A percentile compares a stretch with the other conserved stretches of the same genome.
Evolutionary conservation across 2,113 vertebrate genomes (phyloP).

Genomic region (Archilochus colubris): DNA sequence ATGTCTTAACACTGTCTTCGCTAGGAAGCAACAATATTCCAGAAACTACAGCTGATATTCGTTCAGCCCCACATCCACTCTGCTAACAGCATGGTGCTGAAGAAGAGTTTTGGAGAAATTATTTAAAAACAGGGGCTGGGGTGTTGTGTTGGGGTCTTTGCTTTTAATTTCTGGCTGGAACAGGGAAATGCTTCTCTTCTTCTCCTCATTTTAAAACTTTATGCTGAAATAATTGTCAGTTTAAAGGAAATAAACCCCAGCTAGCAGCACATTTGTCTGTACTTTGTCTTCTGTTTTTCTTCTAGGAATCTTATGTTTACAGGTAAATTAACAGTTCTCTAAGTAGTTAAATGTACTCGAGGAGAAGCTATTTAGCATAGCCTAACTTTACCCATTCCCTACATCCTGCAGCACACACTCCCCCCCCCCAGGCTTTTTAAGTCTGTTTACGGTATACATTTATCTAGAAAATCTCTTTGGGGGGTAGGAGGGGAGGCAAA

Average conservation of each 20-base stretch:
- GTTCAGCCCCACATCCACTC: background rate
- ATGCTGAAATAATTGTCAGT: background rate
- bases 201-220: background rate
- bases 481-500: slow-evolving; percentile 37
- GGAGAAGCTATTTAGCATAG: background rate
- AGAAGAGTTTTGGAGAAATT: background rate
- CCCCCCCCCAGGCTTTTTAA: background rate
- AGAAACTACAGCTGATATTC: background rate
- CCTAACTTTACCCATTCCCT: background rate
- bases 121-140: background rate
- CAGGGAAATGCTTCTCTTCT: background rate
- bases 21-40: background rate
- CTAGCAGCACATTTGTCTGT: background rate
- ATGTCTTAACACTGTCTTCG: background rate
- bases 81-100: background rate
- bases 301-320: background rate
- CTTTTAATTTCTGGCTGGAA: background rate
- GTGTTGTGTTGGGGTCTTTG: background rate
- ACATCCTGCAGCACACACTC: background rate
- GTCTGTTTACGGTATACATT: slow-evolving; percentile 18
- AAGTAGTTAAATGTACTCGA: background rate
- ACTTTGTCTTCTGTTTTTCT: background rate
- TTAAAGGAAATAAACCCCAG: background rate
- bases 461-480: slow-evolving; percentile 45
- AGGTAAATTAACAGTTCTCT: background rate